A percentile compares a stretch with the other conserved stretches of the same genome.
Conservation (phyloP, 2,113 vertebrate genomes). For the Dascyllus trimaculatus region DNA sequence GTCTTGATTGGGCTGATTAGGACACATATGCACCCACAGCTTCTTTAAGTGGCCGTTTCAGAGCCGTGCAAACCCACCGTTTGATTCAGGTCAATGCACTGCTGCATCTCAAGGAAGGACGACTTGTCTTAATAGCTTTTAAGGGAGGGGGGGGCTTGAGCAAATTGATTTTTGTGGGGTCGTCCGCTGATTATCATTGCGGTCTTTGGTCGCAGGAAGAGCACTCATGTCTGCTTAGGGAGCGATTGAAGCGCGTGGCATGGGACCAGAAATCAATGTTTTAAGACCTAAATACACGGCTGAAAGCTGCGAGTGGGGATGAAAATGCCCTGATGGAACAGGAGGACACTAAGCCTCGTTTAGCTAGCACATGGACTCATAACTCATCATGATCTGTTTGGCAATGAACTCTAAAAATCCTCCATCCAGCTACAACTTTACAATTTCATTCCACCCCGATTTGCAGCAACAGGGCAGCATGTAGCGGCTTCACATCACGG, state of each 20-base stretch:
- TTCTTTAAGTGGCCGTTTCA: slow-evolving; percentile 64
- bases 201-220: slow-evolving; percentile 37
- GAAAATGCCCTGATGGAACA: slow-evolving; percentile 72
- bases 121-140: slow-evolving; percentile 67
- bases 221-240: slow-evolving; percentile 47
- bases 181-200: slow-evolving; percentile 56
- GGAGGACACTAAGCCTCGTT: slow-evolving; percentile 71
- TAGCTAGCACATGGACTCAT: slow-evolving; percentile 57
- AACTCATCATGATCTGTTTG: slow-evolving; percentile 59
- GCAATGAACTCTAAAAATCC: slow-evolving; percentile 31
- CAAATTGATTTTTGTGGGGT: slow-evolving; percentile 48
- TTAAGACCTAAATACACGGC: slow-evolving; percentile 67
- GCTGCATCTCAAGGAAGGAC: slow-evolving; percentile 49
- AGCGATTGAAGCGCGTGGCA: slow-evolving; percentile 53
- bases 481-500: slow-evolving; percentile 22
- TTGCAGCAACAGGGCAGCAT: slow-evolving; percentile 3
- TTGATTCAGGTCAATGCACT: slow-evolving; percentile 71
- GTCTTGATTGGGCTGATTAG: slow-evolving; percentile 78
- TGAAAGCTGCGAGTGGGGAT: slow-evolving; percentile 62
- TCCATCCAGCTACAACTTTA: slow-evolving; percentile 12
- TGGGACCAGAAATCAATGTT: slow-evolving; percentile 66
- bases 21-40: slow-evolving; percentile 36
- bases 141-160: slow-evolving; percentile 11
- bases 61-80: slow-evolving; percentile 29
- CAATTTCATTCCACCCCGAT: slow-evolving; percentile 10